Conservation (phyloP, 2,888 invertebrate species). For the Xylota sylvarum region DNA sequence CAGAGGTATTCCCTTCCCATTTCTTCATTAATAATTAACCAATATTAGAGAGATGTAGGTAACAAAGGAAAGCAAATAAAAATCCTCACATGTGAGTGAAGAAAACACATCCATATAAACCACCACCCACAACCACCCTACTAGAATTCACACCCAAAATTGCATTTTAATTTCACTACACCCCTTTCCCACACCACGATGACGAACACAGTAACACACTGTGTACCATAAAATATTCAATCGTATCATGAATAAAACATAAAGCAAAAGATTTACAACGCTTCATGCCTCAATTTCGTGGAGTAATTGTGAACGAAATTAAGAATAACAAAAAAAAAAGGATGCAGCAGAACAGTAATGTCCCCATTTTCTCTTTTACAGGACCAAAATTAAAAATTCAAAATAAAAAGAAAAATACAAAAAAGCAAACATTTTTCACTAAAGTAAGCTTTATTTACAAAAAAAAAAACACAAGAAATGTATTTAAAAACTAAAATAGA, state of each 20-base stretch:
- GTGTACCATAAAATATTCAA: constrained; percentile 72
- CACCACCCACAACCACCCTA: neutral
- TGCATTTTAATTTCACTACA: constrained; percentile 52
- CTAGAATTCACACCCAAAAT: constrained; percentile 43
- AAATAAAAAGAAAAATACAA: constrained; percentile 20
- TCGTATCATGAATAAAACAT: constrained; percentile 73
- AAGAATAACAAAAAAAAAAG: constrained; percentile 34
- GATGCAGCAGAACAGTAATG: constrained; percentile 19
- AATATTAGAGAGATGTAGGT: constrained; percentile 15
- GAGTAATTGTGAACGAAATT: constrained; percentile 68
- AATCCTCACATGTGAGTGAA: constrained; percentile 11
- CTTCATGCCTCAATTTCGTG: constrained; percentile 34
- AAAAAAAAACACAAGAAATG: constrained; percentile 12
- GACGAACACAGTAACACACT: constrained; percentile 37
- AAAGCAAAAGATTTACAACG: constrained; percentile 63
- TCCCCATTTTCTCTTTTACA: constrained; percentile 17
- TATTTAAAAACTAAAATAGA: constrained; percentile 27
- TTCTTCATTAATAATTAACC: constrained; percentile 50
- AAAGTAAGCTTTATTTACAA: constrained; percentile 42
- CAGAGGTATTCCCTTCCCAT: neutral
- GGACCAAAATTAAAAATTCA: constrained; percentile 39
- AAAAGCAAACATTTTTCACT: constrained; percentile 18
- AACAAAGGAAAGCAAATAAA: constrained; percentile 26
- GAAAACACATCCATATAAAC: neutral
- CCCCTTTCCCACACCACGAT: neutral